Evolutionary conservation across 2,113 vertebrate genomes (phyloP).

Genomic region (Hiodon alosoides): DNA sequence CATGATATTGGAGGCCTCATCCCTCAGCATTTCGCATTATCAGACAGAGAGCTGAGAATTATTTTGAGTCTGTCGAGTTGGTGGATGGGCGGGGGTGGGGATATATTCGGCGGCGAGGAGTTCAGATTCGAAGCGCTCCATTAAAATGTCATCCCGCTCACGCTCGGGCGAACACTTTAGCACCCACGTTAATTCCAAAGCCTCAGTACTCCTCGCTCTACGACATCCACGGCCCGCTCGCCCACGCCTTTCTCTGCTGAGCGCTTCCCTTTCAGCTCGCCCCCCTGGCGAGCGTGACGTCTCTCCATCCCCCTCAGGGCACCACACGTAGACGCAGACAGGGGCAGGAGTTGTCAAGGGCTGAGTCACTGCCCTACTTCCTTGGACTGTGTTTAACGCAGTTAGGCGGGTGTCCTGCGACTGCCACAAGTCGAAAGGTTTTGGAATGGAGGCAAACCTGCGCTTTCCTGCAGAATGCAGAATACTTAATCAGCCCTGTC

Average conservation of each 20-base stretch:
- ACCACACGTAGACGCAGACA: not conserved
- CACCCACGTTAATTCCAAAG: constrained; percentile 28
- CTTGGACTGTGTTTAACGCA: too few species aligned
- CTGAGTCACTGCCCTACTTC: constrained; percentile 5
- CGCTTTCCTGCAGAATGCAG: too few species aligned
- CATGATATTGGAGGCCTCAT: not conserved
- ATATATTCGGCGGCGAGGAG: not conserved
- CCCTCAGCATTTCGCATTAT: not conserved
- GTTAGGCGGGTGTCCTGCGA: too few species aligned
- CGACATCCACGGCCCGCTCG: constrained; percentile 1
- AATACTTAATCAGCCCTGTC: too few species aligned
- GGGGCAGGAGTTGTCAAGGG: not conserved
- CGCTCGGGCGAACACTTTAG: constrained; percentile 30
- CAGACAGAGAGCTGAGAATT: not conserved
- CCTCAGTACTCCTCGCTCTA: constrained; percentile 9
- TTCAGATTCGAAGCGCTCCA: constrained; percentile 13
- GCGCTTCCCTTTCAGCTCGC: not conserved
- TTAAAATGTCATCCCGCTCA: constrained; percentile 31
- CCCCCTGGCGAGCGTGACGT: not conserved
- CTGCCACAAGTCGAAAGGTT: too few species aligned
- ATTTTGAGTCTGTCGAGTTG: not conserved
- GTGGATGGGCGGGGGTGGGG: not conserved
- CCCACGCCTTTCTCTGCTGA: constrained; percentile 9
- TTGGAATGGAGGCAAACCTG: too few species aligned
- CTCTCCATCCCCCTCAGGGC: not conserved